Base-by-base conservation (phyloP, 2,888 invertebrate species). In the Nomada ferruginata region DNA sequence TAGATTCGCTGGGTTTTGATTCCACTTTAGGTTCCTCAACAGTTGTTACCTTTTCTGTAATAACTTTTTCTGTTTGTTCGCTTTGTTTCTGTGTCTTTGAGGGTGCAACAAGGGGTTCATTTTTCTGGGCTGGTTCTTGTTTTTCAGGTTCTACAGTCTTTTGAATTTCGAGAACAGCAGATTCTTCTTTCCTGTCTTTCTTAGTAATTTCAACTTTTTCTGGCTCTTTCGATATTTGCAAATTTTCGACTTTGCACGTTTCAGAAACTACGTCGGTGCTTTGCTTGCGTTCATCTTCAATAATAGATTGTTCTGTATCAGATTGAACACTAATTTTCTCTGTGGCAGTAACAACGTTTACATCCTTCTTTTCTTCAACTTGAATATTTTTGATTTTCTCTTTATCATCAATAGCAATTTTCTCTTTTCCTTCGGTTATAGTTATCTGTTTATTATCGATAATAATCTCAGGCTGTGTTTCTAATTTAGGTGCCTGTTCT, bases 161-260 rank as follows among this genome's bases (percentile, higher is more conserved):
- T 42, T 59, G 13, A 53, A n/a, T 9, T 26, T 60, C 59, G 1
- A 52, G 3, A 26, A n/a, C 3, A 15, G 4, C 0, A 5, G n/a
- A n/a, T 66, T 36, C 74, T 87, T 88, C 70, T 81, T 88, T 53
- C 78, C n/a, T 42, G 63, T 29, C 13, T 11, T 47, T 50, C 0
- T 36, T 50, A n/a, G 1, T n/a, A 2, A 42, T 0, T 20, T 70
- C 44, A 29, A 53, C 18, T 36, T 59, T 50, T 1, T 15, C 3
- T 2, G 11, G 3, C 57, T 42, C 10, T 11, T 78, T 50, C 26
- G 86, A 74, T 61, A 90, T 90, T 65, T 91, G 82, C 71, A 65
- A 78, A 76, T 61, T 71, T 77, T 83, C 26, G 72, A 63, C 50
- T 10, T 87, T 59, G 63, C 85, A 44, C 11, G 18, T 57, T 64